Evolutionary conservation across 2,797 vertebrate genomes (phyloP), one percentile per base, ranked within the genome.

Genomic region (Poecile montanus): DNA sequence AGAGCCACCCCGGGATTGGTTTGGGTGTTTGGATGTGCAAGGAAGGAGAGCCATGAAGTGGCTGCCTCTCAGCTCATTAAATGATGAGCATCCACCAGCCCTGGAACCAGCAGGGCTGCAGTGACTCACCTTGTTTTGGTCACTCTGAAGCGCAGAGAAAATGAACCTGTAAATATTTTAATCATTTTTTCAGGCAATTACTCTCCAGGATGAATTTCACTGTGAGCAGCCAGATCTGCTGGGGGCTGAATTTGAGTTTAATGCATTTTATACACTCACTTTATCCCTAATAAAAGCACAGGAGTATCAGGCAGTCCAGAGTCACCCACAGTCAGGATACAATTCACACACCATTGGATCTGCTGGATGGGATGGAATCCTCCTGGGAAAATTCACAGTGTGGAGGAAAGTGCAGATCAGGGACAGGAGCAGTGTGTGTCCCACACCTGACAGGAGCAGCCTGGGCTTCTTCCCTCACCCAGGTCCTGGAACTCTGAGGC

Each of bases 101-200:
- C 47, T 8, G 9, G 20, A 36, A 12, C 17, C 30, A 15, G 60
- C 51, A 16, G 42, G 50, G 60, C 6, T 12, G 72, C 32, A n/a
- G 47, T 87, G 80, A 90, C 74, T 95, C 91, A 82, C 93, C 67
- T 65, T 83, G 67, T 34, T 91, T 62, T 68, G 74, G 51, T 51
- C 42, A n/a, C 54, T 88, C 21, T 13, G 19, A 36, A 30, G 32
- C 1, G 34, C 87, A 63, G 56, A 51, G 87, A 65, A 92, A 93
- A 87, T 13, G 26, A 84, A 66, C 4, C 3, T 25, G 42, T 47
- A 84, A 93, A 85, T 48, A 40, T 61, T 90, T 76, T 51, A 57
- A 90, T 58, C 34, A 6, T 19, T 16, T 38, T 76, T 51, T 54
- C 83, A 53, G 71, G 16, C 23, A 4, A 74, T 42, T 11, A 16